Evolutionary conservation across 2,797 vertebrate genomes (phyloP), one percentile per base, ranked within the genome.

Genomic region (Anomalospiza imberbis): DNA sequence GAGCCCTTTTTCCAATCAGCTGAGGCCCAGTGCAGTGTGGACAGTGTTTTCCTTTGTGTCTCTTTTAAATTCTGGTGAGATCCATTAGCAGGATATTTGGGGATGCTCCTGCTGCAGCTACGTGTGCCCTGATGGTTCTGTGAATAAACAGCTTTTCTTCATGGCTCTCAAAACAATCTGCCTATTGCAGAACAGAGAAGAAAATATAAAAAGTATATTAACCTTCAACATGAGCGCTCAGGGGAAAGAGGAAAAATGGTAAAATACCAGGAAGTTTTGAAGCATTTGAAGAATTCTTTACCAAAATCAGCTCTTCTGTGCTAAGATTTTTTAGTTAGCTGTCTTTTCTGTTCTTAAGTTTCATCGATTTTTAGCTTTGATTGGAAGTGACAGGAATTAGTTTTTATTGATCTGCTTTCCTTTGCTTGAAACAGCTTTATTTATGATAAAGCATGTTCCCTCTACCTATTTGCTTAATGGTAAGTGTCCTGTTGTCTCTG

Each of bases 391-490:
- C 50, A 92, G 95, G 91, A 96, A 97, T 96, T 91, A 96, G 87
- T 94, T 95, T 88, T 36, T 83, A 96, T 96, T 93, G 94, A 97
- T 96, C 94, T 47, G 22, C 88, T 95, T 94, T 58, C 80, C 76
- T 95, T 95, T 96, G 87, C 74, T 85, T 88, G 81, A 96, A 95
- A 94, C 83, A 94, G 75, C 94, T 96, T 96, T 93, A 94, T 97
- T 97, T 96, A 91, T 96, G 74, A 84, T 92, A 95, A 90, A 93
- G 65, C 85, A 83, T 87, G 62, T 60, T 75, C 77, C 55, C 42
- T 34, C 7, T 42, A 20, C 85, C 85, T 63, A 7, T 85, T 91
- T 92, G 57, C 71, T 83, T 95, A 91, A 47, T 76, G 31, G 22
- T 81, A 76, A 95, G 14, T 75, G 63, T 88, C 68, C 73, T 81